A percentile compares a stretch with the other conserved stretches of the same genome.
These are phyloP conservation scores for Halyomorpha halys DNA, from an alignment of 1,140 invertebrate species.

Conservation along the genomic window DNA sequence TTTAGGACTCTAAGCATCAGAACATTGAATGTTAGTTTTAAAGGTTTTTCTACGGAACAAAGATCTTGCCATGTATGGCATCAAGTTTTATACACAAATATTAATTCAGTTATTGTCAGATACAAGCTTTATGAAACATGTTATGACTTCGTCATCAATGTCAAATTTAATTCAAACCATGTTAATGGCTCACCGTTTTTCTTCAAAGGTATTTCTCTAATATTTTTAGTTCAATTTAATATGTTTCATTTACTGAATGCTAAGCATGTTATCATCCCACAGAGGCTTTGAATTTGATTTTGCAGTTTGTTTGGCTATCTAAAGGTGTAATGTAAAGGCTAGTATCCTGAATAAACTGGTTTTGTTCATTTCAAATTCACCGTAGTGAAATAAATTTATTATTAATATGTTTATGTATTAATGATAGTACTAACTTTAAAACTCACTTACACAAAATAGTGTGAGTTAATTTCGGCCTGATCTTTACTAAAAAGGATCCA, in stretches of 20 bases:
- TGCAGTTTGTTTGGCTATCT: no score
- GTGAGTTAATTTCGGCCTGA: no score
- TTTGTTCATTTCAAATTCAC: no score
- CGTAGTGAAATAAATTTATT: no score
- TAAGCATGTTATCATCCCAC: background rate
- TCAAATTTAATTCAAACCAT: conserved; percentile 56
- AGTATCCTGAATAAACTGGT: no score
- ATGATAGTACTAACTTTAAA: no score
- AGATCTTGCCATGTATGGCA: conserved; percentile 55
- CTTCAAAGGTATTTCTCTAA: conserved; percentile 44
- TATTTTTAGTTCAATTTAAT: background rate
- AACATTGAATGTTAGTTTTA: conserved; percentile 39
- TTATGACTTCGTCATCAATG: conserved; percentile 53
- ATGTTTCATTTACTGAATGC: background rate
- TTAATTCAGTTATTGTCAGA: conserved; percentile 75
- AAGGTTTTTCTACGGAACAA: conserved; percentile 41
- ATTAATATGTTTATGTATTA: no score
- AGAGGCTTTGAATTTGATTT: no score
- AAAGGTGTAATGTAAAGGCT: no score
- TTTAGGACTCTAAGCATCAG: background rate
- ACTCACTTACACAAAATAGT: no score
- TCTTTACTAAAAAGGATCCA: no score
- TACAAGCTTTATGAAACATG: conserved; percentile 72
- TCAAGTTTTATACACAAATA: conserved; percentile 69
- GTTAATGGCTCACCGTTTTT: conserved; percentile 55